These are phyloP conservation scores for Acanthurus lineatus DNA, from an alignment of 2,797 vertebrate species.

Conservation along the genomic window DNA sequence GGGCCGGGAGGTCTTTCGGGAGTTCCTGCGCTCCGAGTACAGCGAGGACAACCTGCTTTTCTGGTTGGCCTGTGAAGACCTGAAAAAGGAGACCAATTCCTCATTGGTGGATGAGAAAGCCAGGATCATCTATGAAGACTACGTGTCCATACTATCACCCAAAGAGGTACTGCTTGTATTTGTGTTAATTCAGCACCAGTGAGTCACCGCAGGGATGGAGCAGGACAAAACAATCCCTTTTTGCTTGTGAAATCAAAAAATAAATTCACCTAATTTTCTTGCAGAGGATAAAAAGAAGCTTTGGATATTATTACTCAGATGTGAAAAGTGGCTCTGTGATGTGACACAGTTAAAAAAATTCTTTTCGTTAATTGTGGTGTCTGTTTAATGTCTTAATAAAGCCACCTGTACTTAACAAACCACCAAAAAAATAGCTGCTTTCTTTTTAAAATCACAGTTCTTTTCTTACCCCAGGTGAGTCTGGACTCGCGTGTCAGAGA, in stretches of 20 bases:
- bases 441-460: not conserved
- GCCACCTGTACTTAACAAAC: no score
- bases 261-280: not conserved
- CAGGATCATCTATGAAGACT: conserved; percentile 98
- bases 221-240: no score
- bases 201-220: not conserved
- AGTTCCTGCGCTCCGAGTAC: conserved; percentile 98
- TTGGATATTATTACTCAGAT: no score
- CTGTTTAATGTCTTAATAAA: no score
- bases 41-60: conserved; percentile 99
- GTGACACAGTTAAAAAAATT: no score
- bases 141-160: conserved; percentile 98
- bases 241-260: not conserved
- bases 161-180: conserved; percentile 88
- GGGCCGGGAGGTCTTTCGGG: conserved; percentile 94
- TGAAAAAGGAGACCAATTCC: conserved; percentile 93
- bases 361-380: no score
- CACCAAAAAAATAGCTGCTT: no score
- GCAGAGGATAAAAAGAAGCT: not conserved
- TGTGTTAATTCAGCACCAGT: not conserved
- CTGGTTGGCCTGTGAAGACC: conserved; percentile 97
- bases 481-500: conserved; percentile 98
- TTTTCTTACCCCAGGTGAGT: conserved; percentile 90
- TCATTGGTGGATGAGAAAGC: conserved; percentile 93
- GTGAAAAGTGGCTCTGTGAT: no score